phyloP scores from a whole-genome alignment of 2,888 invertebrate species.

The Congeria kusceri region DNA sequence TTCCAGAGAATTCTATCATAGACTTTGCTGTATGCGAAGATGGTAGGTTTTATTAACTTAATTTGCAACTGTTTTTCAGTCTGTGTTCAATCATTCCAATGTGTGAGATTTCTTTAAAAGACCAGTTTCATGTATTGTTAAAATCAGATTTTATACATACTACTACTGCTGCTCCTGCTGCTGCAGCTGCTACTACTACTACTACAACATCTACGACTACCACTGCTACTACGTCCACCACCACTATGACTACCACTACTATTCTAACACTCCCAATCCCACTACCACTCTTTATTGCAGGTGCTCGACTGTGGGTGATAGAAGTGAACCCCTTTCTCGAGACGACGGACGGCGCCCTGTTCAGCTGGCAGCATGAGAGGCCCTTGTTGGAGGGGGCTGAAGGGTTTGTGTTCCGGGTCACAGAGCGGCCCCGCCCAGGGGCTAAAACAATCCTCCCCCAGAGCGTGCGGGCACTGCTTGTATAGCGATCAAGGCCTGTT shows the following conservation, averaged over 20 bases:
- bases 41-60: constrained; percentile 51
- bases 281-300: constrained; percentile 48
- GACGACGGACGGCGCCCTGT: constrained; percentile 79
- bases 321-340: constrained; percentile 78
- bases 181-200: no score
- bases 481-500: no score
- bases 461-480: constrained; percentile 67
- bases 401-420: constrained; percentile 74
- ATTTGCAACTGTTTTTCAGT: not conserved
- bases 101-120: no score
- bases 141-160: no score
- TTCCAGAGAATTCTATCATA: constrained; percentile 72
- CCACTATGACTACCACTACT: no score
- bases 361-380: constrained; percentile 79
- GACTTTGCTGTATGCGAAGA: constrained; percentile 78
- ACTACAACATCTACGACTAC: no score
- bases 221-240: no score
- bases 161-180: no score
- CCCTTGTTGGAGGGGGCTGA: constrained; percentile 70
- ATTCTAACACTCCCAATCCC: no score
- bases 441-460: constrained; percentile 75
- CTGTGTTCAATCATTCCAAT: no score
- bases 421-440: constrained; percentile 72
- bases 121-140: no score
- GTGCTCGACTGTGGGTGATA: constrained; percentile 75